Evolutionary conservation across 2,113 vertebrate species (phyloP).

Genomic region (Ovis aries): ARS-UI_Ramb_v3.0 NC_056062.1:1539501-1540000

Average conservation of each 20-base stretch:
- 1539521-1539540: background rate
- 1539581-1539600: background rate
- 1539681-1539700: background rate
- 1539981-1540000: background rate
- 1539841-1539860: background rate
- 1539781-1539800: background rate
- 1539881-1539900: fast-evolving
- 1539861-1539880: background rate
- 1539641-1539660: background rate
- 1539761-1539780: background rate
- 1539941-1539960: background rate
- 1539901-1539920: background rate
- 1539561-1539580: background rate
- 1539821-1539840: background rate
- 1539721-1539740: background rate
- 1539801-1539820: background rate
- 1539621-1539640: background rate
- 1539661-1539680: background rate
- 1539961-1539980: background rate
- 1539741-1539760: background rate
- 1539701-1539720: background rate
- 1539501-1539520: background rate
- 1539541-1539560: background rate
- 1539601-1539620: background rate
- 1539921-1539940: background rate